Evolutionary conservation across 2,888 invertebrate genomes (phyloP), one percentile per base, ranked within the genome.

Genomic region (Hypercompe scribonia): DNA sequence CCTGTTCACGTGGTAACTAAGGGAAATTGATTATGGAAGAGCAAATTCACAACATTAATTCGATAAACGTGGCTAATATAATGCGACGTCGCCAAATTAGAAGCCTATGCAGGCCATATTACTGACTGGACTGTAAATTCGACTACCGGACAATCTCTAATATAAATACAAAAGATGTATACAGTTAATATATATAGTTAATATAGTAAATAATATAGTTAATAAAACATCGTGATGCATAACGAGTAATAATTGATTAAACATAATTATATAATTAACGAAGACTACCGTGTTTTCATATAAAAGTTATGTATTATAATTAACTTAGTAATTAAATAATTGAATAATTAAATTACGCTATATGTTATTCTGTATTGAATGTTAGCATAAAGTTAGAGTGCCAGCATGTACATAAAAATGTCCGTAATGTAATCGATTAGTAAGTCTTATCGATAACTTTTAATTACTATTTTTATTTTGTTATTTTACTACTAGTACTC

Each of bases 221-320:
- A 61, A 18, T 31, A 18, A 18, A 5, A 31, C 15, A 31, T 58
- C 58, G 28, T 28, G 28, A 58, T 28, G 28, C 11, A 28, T 13
- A 58, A 10, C 7, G 24, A 24, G 3, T 24, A 28, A 58, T 58
- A 54, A 50, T 18, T 18, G 36, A 21, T 24, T n/a, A n/a, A 24
- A 58, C n/a, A 13, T 58, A 58, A 11, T 28, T 13, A 61, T 18
- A 61, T 61, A 18, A 18, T 31, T 31, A 31, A 31, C 31, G 13
- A 31, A 2, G 15, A 18, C 61, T 61, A 18, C 28, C 15, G 31
- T 61, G 18, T 61, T 61, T 31, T 42, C 31, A 42, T 15, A 63
- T 61, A 70, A 42, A 61, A 46, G 69, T 75, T 68, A n/a, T n/a
- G n/a, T n/a, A 71, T 74, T 78, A 78, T 83, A 81, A 83, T 84